Evolutionary conservation across 2,113 vertebrate genomes (phyloP).

Genomic region (Petromus typicus): DNA sequence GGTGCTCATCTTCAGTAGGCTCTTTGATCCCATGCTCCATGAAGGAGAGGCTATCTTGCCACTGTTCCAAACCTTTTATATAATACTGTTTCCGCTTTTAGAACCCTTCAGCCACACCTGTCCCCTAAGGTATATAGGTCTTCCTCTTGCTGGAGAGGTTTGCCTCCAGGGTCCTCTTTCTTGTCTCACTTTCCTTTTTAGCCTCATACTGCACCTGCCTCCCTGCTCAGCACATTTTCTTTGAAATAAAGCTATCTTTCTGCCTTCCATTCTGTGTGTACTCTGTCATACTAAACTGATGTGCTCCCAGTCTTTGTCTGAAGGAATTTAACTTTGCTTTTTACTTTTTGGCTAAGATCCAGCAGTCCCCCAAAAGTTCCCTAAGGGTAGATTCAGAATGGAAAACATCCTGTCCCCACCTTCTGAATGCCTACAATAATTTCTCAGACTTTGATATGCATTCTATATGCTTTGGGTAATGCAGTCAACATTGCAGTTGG

Average conservation of each 20-base stretch:
- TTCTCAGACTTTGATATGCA: conserved; percentile 3
- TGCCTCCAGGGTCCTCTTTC: background rate
- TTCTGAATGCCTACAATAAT: background rate
- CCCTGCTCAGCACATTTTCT: background rate
- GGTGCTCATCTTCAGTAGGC: background rate
- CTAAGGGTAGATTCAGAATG: background rate
- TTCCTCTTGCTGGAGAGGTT: background rate
- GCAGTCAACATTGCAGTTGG: background rate
- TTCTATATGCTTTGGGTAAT: background rate
- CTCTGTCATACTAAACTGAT: background rate
- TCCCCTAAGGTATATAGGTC: background rate
- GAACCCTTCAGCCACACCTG: background rate
- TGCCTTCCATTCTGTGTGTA: background rate
- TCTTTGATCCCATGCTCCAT: background rate
- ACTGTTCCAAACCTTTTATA: background rate
- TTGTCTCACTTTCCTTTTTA: background rate
- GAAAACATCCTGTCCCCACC: background rate
- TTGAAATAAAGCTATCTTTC: background rate
- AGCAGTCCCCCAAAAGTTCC: background rate
- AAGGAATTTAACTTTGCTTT: background rate
- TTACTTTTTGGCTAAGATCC: background rate
- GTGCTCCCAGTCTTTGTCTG: background rate
- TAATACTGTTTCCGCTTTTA: background rate
- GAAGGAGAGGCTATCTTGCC: background rate
- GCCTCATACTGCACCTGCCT: background rate